Evolutionary conservation across 2,113 vertebrate genomes (phyloP), one percentile per base, ranked within the genome.

Genomic region (Rana temporaria): DNA sequence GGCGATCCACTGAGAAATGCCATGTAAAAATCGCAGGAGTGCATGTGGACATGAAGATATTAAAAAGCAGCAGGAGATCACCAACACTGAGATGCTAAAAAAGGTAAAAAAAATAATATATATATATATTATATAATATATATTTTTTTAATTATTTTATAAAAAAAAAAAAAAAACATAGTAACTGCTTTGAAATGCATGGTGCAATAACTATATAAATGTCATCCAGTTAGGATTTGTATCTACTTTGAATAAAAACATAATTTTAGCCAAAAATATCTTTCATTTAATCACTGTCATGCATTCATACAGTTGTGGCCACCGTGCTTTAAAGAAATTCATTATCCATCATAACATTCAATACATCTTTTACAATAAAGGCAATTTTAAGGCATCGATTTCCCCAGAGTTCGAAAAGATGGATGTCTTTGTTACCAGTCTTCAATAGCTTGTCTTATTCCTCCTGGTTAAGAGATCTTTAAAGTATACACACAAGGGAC

Each of bases 261-360:
- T 6, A 20, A 7, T 24, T n/a, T 24, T 64, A 64, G 22, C 20
- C 30, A 15, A 77, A 20, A 63, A 63, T 26, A 16, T 78, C 38
- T 48, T 15, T 12, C 55, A 48, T 79, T 79, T 79, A 42, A 79
- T 71, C 34, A 52, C 32, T 62, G 67, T 62, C 67, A 80, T 22
- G 17, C 32, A 12, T 11, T 62, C 67, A 80, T 22, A 9, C 20
- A 12, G 16, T 42, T 70, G 67, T 19, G 55, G 67, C 53, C 26
- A n/a, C 20, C 32, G 34, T n/a, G 67, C 42, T 62, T 57, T 52
- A 42, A 69, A 62, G 55, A 19, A 42, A 71, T 48, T 80, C 57
- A 60, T 14, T 80, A 71, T 80, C 67, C 67, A 62, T 80, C 67
- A 62, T 60, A 63, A 71, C 69, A 71, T 52, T 34, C 78, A 62